Evolutionary conservation across 2,888 invertebrate species (phyloP), one percentile per base, ranked within the genome.

Genomic region (Thereva nobilitata): DNA sequence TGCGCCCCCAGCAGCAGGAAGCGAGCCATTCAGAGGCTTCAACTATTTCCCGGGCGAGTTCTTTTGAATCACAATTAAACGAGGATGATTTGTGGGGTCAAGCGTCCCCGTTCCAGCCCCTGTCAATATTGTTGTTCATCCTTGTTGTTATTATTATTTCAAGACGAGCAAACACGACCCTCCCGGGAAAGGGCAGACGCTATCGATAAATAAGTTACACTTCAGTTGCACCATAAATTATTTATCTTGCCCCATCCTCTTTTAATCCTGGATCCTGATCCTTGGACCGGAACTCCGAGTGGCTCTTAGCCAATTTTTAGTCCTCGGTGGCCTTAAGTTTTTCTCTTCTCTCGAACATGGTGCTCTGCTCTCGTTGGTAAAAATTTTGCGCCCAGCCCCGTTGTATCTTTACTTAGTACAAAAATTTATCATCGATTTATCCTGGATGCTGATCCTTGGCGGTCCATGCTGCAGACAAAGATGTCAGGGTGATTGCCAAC

Each of bases 141-240:
- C 5, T 34, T 35, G 23, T 6, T 12, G 5, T 5, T 5, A 9
- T 47, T 47, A n/a, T 6, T 9, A 47, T 47, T 23, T 23, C 23
- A 23, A 23, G 23, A 23, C 23, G 23, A 23, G 23, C 23, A 23
- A 23, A 23, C 23, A 23, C 23, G 23, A 23, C 42, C 50, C 9
- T 10, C 6, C 6, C 34, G 38, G 47, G 45, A 37, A 12, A 12
- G 37, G 47, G 54, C 12, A 53, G 57, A 35, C 50, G 52, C 38
- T 55, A 41, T 56, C 64, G 64, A 67, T 67, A 67, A 67, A 67
- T 64, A 67, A 67, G 67, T 64, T 67, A 64, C 67, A 67, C 67
- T 67, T 64, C 67, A 67, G 45, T 57, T 56, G 67, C 40, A 45
- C 64, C 57, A 67, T 67, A 67, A 67, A 67, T 67, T 67, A 67